Conservation (phyloP, 2,888 invertebrate species). For the Agapostemon virescens region DNA sequence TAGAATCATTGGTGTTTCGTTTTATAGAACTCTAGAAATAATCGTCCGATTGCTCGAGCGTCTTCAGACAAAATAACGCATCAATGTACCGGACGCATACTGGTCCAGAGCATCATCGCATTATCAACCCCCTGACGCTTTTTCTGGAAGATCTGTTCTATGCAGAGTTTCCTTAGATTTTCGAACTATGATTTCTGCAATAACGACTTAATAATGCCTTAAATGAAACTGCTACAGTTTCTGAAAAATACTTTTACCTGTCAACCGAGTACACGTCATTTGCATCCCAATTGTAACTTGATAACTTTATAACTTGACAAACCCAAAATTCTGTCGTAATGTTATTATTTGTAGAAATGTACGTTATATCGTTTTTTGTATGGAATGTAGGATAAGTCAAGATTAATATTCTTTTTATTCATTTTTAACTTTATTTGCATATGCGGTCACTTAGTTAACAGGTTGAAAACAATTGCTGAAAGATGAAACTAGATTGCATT, state of each 20-base stretch:
- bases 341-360: not conserved
- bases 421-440: not conserved
- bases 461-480: not conserved
- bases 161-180: constrained; percentile 1
- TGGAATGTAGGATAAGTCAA: not conserved
- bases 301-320: not conserved
- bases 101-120: constrained; percentile 55
- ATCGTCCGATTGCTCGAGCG: constrained; percentile 39
- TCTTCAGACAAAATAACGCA: constrained; percentile 40
- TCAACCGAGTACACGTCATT: not conserved
- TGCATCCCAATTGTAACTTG: not conserved
- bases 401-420: not conserved
- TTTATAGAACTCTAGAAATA: constrained; percentile 57
- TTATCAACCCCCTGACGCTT: constrained; percentile 50
- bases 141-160: constrained; percentile 1
- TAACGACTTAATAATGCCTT: not conserved
- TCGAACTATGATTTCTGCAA: not conserved
- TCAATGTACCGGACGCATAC: constrained; percentile 22
- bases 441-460: not conserved
- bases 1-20: constrained; percentile 66
- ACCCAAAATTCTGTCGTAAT: not conserved
- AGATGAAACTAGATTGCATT: not conserved
- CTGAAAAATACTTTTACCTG: not conserved
- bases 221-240: not conserved
- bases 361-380: not conserved